Evolutionary conservation across 2,113 vertebrate species (phyloP).

Genomic region (Lepisosteus osseus): DNA sequence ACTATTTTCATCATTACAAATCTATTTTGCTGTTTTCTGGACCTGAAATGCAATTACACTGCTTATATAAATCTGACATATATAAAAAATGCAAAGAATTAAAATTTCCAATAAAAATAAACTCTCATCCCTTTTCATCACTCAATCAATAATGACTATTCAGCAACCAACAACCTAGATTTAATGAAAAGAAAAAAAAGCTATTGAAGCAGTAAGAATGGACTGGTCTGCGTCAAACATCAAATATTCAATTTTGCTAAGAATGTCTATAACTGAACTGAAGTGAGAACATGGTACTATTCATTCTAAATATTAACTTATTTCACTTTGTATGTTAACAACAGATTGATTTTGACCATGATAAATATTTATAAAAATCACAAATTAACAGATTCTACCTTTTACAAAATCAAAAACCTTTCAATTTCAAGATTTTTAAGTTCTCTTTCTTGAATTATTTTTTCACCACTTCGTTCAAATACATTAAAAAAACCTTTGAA

Average conservation of each 20-base stretch:
- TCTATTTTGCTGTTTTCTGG: too few relatives aligned
- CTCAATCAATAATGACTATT: not conserved
- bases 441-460: too few relatives aligned
- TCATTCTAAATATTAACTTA: constrained; percentile 34
- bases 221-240: constrained; percentile 16
- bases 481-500: too few relatives aligned
- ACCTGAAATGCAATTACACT: not conserved
- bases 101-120: too few relatives aligned
- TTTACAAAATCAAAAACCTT: too few relatives aligned
- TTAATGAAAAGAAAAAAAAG: not conserved
- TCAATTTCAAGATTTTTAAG: too few relatives aligned
- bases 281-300: constrained; percentile 19
- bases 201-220: too few relatives aligned
- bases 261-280: constrained; percentile 37
- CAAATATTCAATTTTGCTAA: constrained; percentile 45
- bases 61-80: not conserved
- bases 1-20: too few relatives aligned
- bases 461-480: too few relatives aligned
- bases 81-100: not conserved
- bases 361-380: constrained; percentile 48
- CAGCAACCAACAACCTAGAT: not conserved
- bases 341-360: constrained; percentile 34
- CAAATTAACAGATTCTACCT: constrained; percentile 6
- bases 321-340: constrained; percentile 36
- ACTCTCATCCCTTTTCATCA: too few relatives aligned